A percentile compares a stretch with the other conserved stretches of the same genome.
Conservation (phyloP, 1,140 invertebrate species). For the Lepidurus arcticus region DNA sequence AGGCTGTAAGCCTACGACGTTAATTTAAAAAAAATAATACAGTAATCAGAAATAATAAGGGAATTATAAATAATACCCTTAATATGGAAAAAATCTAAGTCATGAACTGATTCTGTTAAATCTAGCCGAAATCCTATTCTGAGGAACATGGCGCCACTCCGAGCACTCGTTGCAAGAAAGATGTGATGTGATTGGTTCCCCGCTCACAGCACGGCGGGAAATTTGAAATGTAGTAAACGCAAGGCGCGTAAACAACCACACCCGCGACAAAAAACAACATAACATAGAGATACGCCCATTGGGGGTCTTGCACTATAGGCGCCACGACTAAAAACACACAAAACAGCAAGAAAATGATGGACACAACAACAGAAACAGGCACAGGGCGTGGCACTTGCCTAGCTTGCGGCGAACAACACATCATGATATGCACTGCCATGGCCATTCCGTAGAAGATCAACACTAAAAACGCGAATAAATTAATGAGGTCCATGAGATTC, state of each 20-base stretch:
- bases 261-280: slow-evolving; percentile 65
- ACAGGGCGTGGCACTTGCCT: slow-evolving; percentile 66
- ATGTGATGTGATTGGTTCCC: neutral
- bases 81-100: neutral
- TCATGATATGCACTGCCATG: slow-evolving; percentile 46
- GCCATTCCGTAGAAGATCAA: slow-evolving; percentile 52
- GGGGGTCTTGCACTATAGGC: slow-evolving; percentile 72
- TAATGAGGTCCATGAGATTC: no score
- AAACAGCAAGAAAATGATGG: slow-evolving; percentile 63
- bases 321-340: slow-evolving; percentile 67
- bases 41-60: neutral
- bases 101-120: neutral
- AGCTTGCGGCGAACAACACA: slow-evolving; percentile 45
- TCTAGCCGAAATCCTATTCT: neutral
- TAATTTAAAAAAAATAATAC: no score
- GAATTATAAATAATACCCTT: neutral
- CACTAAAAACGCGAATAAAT: slow-evolving; percentile 50
- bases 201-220: neutral
- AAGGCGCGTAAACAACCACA: slow-evolving; percentile 64
- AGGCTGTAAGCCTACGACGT: no score
- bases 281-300: slow-evolving; percentile 70
- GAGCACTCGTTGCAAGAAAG: neutral
- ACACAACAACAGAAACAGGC: slow-evolving; percentile 63
- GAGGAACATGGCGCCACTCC: neutral
- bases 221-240: slow-evolving; percentile 57